Evolutionary conservation across 2,113 vertebrate genomes (phyloP), one percentile per base, ranked within the genome.

Genomic region (Leucopsar rothschildi): DNA sequence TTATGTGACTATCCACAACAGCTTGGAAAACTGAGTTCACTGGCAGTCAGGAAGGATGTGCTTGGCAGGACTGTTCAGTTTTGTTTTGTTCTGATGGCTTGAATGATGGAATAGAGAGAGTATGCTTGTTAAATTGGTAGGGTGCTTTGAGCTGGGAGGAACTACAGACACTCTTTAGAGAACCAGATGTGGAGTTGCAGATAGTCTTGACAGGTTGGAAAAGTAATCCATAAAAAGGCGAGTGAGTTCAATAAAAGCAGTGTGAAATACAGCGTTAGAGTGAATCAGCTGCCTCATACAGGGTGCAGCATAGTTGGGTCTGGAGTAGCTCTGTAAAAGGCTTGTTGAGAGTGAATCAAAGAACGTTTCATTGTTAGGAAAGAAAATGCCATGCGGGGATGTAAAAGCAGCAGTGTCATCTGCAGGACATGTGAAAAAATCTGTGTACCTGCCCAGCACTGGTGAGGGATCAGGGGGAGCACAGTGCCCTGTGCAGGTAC

Each of bases 71-170:
- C 55, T 50, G 15, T 71, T 82, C 6, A 3, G 70, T 65, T 85
- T 63, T 76, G 24, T 14, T 80, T 60, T 64, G 45, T 91, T 86
- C 60, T 53, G 49, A 11, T 70, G 33, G 47, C 25, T 71, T 88
- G 57, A 72, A 25, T 79, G 82, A 68, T 73, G 63, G 63, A 69
- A 64, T 69, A 85, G 63, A 82, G 77, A 60, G 50, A 68, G 11
- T 13, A 9, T 60, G 49, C 68, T 72, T 68, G 71, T 88, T 92
- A 91, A 76, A 83, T 72, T 64, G 60, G n/a, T 72, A 72, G 44
- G n/a, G 17, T 88, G 49, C 61, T 93, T 84, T 86, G 66, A 82
- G 76, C 75, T 86, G 75, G 33, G 66, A 96, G 57, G 71, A 92
- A 33, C 65, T 79, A 64, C 49, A 82, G 52, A 11, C 20, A 14